Base-by-base conservation (phyloP, 2,888 invertebrate genomes). In the Eilema caniola region DNA sequence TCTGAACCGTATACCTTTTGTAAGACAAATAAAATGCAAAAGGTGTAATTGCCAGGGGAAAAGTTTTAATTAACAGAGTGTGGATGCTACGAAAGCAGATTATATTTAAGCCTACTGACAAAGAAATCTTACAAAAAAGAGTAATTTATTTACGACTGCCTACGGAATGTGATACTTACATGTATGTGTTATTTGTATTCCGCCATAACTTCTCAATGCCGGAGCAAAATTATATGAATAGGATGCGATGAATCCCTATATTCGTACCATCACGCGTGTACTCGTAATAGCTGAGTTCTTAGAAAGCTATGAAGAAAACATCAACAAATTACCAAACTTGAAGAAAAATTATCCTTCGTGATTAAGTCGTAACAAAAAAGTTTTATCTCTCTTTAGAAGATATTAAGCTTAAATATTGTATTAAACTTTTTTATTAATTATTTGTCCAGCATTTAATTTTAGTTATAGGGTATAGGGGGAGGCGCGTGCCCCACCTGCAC, bases 11-110 rank as follows among this genome's bases (percentile, higher is more conserved):
- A 47, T 20, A 20, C 53, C 53, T 53, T 53, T 53, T 53, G 53
- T 53, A 20, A 53, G n/a, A 53, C n/a, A 53, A 53, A 53, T 53
- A 53, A 53, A 53, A n/a, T 53, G 8, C n/a, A n/a, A 53, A 47
- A 53, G 53, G 53, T 53, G n/a, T n/a, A n/a, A 53, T 20, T n/a
- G 53, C n/a, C 53, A 10, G 5, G 20, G 47, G 47, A 7, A 47
- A 53, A 53, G 53, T 53, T 53, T 53, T 53, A 53, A 53, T 53
- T 53, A 47, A 47, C 47, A n/a, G 53, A 53, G n/a, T 53, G 10
- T n/a, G 10, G 20, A 20, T 20, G 47, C 47, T 47, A 47, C 47
- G 47, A 7, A 47, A 53, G 53, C 53, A 53, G 53, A 53, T 53
- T n/a, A 53, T 53, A 47, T 47, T 47, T 47, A 47, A 47, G 20